Evolutionary conservation across 2,797 vertebrate species (phyloP), one percentile per base, ranked within the genome.

Genomic region (Myiotriccus ornatus): DNA sequence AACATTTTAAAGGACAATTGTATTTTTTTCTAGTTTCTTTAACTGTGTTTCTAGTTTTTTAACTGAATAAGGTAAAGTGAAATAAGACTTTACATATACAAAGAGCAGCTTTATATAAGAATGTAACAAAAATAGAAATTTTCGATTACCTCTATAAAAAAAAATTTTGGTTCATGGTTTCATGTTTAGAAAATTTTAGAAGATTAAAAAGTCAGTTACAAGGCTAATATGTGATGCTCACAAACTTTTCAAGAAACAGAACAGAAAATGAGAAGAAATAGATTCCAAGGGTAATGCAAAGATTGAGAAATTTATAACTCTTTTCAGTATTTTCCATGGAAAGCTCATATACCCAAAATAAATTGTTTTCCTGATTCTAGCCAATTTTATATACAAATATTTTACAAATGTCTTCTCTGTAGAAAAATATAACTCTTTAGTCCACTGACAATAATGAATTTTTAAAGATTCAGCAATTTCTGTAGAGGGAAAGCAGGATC

Each of bases 151-250:
- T 65, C 3, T 35, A 32, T 27, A 5, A 32, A 62, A 32, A 62
- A 75, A 41, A 6, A 57, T 20, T 21, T 5, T n/a, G 46, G 5
- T 55, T 90, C 4, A 12, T 19, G 5, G 3, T 6, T 64, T 91
- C 63, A 6, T 65, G 3, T 14, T 78, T 9, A 75, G 37, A 73
- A 81, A 85, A 75, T 32, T 60, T 62, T 23, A 65, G 8, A 37
- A 73, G 76, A 11, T 17, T 34, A 59, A 76, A 77, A 79, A 76
- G 60, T 47, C 30, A 28, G 9, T 60, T 77, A 60, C 30, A 62
- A 59, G 8, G 3, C 2, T 83, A 35, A 65, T 77, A 59, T 1
- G 2, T 43, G 10, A 53, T 0, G 0, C 9, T 41, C 1, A 20
- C 17, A 78, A 55, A 3, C 3, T 73, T 92, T 89, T 79, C 10